These are phyloP conservation scores for Hipposideros larvatus DNA, from an alignment of 2,797 vertebrate species.

Conservation along the genomic window DNA sequence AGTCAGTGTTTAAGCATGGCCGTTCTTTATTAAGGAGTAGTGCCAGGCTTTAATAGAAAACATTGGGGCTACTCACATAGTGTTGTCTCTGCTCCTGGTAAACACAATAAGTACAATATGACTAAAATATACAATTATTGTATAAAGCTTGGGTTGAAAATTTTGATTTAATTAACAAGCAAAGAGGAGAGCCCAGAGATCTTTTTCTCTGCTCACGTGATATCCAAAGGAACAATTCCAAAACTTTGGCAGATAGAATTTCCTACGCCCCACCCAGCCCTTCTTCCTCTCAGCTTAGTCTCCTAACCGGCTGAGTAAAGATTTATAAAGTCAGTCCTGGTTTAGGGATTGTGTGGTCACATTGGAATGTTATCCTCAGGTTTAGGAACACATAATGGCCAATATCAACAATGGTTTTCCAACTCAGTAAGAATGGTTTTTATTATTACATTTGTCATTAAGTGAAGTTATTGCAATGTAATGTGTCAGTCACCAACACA, in stretches of 20 bases:
- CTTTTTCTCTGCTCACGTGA: background rate
- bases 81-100: background rate
- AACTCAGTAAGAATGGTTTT: background rate
- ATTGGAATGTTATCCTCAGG: background rate
- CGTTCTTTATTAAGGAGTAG: background rate
- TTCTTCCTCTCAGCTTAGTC: background rate
- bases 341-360: background rate
- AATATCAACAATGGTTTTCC: background rate
- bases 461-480: conserved; percentile 31
- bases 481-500: background rate
- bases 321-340: background rate
- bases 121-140: background rate
- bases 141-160: background rate
- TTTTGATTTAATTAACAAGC: background rate
- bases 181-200: background rate
- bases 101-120: conserved; percentile 14
- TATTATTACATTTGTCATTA: background rate
- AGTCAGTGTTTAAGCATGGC: background rate
- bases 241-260: background rate
- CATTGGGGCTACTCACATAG: background rate
- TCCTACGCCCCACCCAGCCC: background rate
- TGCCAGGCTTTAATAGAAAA: background rate
- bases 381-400: background rate
- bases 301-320: background rate
- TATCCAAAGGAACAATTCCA: background rate